Conservation (phyloP, 2,113 vertebrate species). For the Mus spicilegus region DNA sequence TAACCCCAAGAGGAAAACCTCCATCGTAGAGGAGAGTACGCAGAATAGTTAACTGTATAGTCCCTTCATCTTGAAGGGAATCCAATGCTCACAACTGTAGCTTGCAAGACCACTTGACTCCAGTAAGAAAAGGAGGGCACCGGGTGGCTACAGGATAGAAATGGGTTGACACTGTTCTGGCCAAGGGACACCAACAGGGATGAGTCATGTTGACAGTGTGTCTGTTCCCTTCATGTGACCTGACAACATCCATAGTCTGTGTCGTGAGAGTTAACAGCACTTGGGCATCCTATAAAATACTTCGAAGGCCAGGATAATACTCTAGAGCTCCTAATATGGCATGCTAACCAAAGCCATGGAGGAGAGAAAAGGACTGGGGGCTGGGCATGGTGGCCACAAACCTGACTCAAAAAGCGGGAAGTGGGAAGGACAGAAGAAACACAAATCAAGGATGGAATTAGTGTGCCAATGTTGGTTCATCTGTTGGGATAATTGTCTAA, state of each 20-base stretch:
- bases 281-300: neutral
- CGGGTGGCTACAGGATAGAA: neutral
- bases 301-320: neutral
- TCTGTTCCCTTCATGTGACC: neutral
- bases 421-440: neutral
- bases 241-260: neutral
- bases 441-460: neutral
- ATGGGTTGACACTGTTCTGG: neutral
- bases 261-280: neutral
- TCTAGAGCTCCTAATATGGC: neutral
- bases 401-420: no score
- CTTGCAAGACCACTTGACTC: neutral
- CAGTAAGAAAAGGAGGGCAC: neutral
- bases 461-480: neutral
- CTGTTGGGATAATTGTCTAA: neutral
- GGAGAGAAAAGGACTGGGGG: neutral
- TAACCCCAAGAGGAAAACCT: neutral
- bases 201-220: neutral
- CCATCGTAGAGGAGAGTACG: neutral
- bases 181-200: neutral
- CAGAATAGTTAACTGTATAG: neutral
- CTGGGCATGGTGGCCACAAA: neutral
- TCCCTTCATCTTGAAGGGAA: neutral
- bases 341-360: neutral
- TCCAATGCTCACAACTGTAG: no score